Base-by-base conservation (phyloP, 37 sponge, comb jelly and placozoan species). In the Aplysina aerophoba region DNA sequence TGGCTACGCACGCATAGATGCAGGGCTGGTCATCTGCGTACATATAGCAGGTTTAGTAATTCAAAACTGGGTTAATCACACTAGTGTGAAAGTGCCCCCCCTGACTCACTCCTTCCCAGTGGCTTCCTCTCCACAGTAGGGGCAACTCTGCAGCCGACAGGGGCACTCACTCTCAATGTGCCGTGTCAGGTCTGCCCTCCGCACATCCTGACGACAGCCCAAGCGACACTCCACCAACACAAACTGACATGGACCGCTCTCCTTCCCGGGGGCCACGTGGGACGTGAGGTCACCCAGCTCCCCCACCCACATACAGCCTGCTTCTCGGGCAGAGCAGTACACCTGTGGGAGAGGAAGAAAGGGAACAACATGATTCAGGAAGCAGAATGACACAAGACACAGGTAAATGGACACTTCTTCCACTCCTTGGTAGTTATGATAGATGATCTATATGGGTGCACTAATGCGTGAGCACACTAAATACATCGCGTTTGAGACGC, bases 221-320 rank as follows among this genome's bases (percentile, higher is more conserved):
- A 71, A 31, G 30, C 6, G 37, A 34, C 73, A 71, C 73, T 71
- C 4, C 37, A 71, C 73, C 28, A 30, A 19, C 37, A 34, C 37
- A 34, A 35, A 71, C 36, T 34, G 73, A 12, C 73, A 71, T 13
- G 73, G 73, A 19, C 73, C 73, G 4, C 21, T 35, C 36, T 71
- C 73, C 73, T 71, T 30, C 34, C 33, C 37, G 30, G 37, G 11
- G 4, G 20, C 28, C 37, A 71, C 5, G 37, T 71, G 73, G 21
- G 73, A 24, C 16, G n/a, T 37, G 35, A 71, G 34, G 73, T 71
- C 28, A 35, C 37, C 73, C 73, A 71, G 37, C 73, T 30, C 37
- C 34, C 73, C 73, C 73, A 31, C 28, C 73, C 73, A 71, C 73
- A 30, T 37, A 31, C 73, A 71, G 36, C 73, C 73, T 19, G 73